Evolutionary conservation across 2,113 vertebrate species (phyloP), one percentile per base, ranked within the genome.

Genomic region (Neopipo cinnamomea): DNA sequence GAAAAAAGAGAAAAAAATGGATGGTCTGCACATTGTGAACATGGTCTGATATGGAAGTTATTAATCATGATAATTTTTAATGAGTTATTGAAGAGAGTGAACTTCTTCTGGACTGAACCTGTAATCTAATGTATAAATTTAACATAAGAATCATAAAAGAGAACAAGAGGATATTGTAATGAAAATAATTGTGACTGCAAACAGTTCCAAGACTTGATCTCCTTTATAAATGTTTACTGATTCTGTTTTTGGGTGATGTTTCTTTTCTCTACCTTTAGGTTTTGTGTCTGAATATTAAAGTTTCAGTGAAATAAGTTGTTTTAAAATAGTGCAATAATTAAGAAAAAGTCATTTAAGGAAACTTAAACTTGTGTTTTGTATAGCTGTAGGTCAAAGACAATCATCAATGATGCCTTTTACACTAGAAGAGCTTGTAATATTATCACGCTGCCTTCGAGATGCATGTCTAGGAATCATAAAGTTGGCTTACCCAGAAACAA

Each of bases 401-500:
- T 98, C 99, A 55, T 99, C 99, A 82, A 99, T 99, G 99, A 99
- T 99, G 99, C 99, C 99, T 90, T 99, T 99, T 97, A 99, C 98
- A 5, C 97, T 99, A 93, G 96, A 96, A 58, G 99, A 99, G 97
- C 97, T 99, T 95, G 97, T 99, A 35, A 97, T 98, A 65, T 87
- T 99, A 73, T 99, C 99, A 37, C 98, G 98, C 50, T 99, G 99
- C 96, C 98, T 99, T 89, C 98, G 99, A 37, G 99, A 99, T 25
- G 99, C 99, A 0, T 99, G 99, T 88, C 97, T 99, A 65, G 99
- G 99, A 74, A 99, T 99, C 97, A 99, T 99, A 94, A 99, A 99
- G 88, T 95, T 99, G 98, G 99, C 99, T 39, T 99, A 99, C 79
- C 99, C 99, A 1, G 99, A 99, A 94, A 99, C 99, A 27, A 99